Evolutionary conservation across 2,888 invertebrate genomes (phyloP).

Genomic region (Cancer borealis): DNA sequence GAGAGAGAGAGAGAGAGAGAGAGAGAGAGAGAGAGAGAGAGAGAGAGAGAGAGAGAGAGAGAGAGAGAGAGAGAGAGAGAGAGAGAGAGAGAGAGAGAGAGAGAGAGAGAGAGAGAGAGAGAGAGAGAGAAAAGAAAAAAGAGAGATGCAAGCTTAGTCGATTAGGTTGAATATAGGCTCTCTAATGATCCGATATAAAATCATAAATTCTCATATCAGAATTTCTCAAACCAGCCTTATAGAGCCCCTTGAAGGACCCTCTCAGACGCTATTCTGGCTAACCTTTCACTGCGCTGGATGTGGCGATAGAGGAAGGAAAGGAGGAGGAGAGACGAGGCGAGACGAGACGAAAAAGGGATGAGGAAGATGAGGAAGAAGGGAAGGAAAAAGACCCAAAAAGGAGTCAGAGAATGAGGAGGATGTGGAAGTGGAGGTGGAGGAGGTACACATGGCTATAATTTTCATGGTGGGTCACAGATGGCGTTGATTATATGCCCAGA

Average conservation of each 20-base stretch:
- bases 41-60: not conserved
- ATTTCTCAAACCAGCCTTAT: not conserved
- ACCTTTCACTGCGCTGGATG: not conserved
- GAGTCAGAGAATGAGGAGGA: not conserved
- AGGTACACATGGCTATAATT: slow-evolving; percentile 65
- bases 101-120: not conserved
- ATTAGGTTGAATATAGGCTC: no score
- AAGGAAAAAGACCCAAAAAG: not conserved
- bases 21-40: slow-evolving; percentile 51
- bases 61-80: not conserved
- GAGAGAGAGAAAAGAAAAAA: not conserved
- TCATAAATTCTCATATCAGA: not conserved
- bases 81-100: not conserved
- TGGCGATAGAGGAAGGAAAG: not conserved
- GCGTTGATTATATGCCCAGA: slow-evolving; percentile 70
- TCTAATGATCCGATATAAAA: no score
- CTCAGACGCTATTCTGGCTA: not conserved
- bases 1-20: slow-evolving; percentile 52
- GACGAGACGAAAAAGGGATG: not conserved
- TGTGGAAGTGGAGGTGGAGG: slow-evolving; percentile 17
- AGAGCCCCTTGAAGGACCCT: not conserved
- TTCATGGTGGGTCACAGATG: slow-evolving; percentile 71
- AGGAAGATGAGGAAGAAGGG: not conserved
- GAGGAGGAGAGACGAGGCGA: not conserved
- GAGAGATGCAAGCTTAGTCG: no score